Evolutionary conservation across 2,113 vertebrate species (phyloP).

Genomic region (Cisticola juncidis): DNA sequence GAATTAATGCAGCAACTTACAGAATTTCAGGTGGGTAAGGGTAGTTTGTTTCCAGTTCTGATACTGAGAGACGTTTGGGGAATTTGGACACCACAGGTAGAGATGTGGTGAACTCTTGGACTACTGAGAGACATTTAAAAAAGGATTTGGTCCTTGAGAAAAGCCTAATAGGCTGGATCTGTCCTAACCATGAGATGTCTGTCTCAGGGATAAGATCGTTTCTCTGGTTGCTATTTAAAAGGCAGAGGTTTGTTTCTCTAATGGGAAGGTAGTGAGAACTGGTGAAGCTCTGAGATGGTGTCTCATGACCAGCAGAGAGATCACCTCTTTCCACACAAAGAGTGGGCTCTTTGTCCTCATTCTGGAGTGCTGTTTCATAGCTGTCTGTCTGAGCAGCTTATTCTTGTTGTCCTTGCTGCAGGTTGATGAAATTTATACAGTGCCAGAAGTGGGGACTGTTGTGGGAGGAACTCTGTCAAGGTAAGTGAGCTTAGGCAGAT

Average conservation of each 20-base stretch:
- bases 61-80: neutral
- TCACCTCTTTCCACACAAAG: neutral
- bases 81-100: neutral
- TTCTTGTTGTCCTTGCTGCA: slow-evolving; percentile 65
- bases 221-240: neutral
- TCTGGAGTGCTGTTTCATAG: neutral
- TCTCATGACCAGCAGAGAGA: neutral
- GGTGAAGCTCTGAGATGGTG: neutral
- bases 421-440: slow-evolving; percentile 99
- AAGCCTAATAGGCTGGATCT: neutral
- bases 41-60: neutral
- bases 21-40: slow-evolving; percentile 87
- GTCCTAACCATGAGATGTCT: neutral
- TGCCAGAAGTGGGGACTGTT: slow-evolving; percentile 97
- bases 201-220: neutral
- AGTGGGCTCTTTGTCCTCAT: neutral
- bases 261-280: neutral
- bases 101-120: neutral
- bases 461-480: slow-evolving; percentile 97
- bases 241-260: neutral
- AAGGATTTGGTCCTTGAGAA: neutral
- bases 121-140: neutral
- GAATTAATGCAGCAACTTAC: slow-evolving; percentile 97
- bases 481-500: slow-evolving; percentile 67
- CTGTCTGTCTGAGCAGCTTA: slow-evolving; percentile 19